Base-by-base conservation (phyloP, 2,888 invertebrate species). In the Brenthis hecate region DNA sequence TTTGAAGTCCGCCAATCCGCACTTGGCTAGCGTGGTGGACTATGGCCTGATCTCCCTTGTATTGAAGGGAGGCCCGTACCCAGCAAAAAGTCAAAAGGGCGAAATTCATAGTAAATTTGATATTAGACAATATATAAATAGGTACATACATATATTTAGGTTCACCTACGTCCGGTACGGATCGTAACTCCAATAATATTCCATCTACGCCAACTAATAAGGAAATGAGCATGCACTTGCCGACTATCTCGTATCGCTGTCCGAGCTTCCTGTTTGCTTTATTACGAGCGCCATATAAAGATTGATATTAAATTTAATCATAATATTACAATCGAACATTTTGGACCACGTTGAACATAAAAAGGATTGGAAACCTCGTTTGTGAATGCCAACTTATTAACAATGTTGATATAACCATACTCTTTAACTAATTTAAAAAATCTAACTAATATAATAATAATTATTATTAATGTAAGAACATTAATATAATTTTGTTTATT, bases 221-320 rank as follows among this genome's bases (percentile, higher is more conserved):
- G 78, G 79, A 79, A 78, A 78, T 78, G 79, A 77, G 76, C 78
- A 73, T 76, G 76, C 76, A 79, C 78, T 78, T 78, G 78, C 72
- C 76, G 75, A 69, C 77, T 79, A 79, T 79, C 78, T 77, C 79
- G 75, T 78, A 77, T 79, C 78, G 74, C 76, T 75, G 76, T 73
- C 72, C 77, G 68, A 72, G 76, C 75, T 78, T 79, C 79, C 79
- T 77, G 77, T 76, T 74, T 43, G 70, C 71, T 65, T 66, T 72
- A 68, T 71, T 71, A 70, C 56, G 58, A 68, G 68, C 62, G 60
- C 68, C 67, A 70, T 68, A 69, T 63, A 70, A 70, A 73, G 69
- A 74, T 72, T 71, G 60, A 69, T 72, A 69, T 71, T 69, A 54
- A 65, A 61, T 64, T 65, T 70, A 66, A 68, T 68, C 51, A 61